A percentile compares a stretch with the other conserved stretches of the same genome.
These are phyloP conservation scores for Beroe ovata DNA, from an alignment of 37 sponge, comb jelly and placozoan species.

Conservation along the genomic window DNA sequence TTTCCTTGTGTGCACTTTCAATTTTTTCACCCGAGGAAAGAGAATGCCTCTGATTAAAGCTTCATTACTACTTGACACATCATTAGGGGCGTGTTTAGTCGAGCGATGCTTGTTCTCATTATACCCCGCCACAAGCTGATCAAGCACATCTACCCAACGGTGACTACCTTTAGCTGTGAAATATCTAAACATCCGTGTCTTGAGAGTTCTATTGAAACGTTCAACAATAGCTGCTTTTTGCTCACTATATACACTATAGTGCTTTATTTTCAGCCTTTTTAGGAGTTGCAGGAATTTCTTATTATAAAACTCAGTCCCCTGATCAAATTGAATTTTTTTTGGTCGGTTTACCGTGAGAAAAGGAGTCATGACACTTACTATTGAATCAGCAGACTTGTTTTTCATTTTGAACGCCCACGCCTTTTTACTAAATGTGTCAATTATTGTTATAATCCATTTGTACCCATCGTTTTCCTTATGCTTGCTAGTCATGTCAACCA, in stretches of 20 bases:
- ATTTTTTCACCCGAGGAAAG: constrained; percentile 5
- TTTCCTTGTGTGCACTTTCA: not conserved
- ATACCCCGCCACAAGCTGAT: not conserved
- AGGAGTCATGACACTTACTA: not conserved
- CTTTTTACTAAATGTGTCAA: constrained; percentile 49
- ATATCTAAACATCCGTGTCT: constrained; percentile 23
- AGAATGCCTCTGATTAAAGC: not conserved
- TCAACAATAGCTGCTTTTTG: constrained; percentile 19
- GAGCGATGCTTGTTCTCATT: constrained; percentile 3
- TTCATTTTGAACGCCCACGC: constrained; percentile 38
- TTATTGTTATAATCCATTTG: constrained; percentile 32
- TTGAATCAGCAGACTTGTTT: constrained; percentile 4
- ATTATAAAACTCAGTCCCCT: constrained; percentile 18
- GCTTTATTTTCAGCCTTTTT: not conserved
- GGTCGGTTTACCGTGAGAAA: not conserved
- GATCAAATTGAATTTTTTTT: constrained; percentile 10
- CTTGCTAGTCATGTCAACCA: not conserved
- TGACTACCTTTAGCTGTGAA: constrained; percentile 13
- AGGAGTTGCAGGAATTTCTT: not conserved
- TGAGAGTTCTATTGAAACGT: constrained; percentile 34
- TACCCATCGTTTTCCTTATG: constrained; percentile 21
- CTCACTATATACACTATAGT: not conserved
- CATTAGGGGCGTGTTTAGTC: not conserved
- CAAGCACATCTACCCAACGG: constrained; percentile 20
- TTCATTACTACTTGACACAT: constrained; percentile 9